A percentile compares a stretch with the other conserved stretches of the same genome.
Evolutionary conservation across 2,797 vertebrate species (phyloP).

Genomic region (Ceyx erithaca): DNA sequence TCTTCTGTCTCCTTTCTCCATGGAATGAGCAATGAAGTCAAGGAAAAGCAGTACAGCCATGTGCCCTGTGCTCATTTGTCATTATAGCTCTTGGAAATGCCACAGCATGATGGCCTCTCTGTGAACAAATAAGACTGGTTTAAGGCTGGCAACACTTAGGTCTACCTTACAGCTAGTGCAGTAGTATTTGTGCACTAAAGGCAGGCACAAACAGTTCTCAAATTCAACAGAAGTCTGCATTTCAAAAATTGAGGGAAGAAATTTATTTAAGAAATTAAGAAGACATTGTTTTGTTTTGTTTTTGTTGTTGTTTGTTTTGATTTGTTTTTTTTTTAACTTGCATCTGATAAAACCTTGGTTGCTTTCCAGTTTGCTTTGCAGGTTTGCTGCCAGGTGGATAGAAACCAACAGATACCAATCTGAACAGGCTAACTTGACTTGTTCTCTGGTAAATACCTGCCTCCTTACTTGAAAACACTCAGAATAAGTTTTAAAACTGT

Average conservation of each 20-base stretch:
- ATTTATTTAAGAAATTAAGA: no score
- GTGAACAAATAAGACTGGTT: not conserved
- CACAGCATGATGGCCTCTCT: not conserved
- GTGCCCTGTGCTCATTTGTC: not conserved
- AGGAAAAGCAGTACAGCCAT: not conserved
- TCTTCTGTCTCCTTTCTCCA: no score
- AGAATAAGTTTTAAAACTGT: conserved; percentile 84
- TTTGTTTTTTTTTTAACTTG: not conserved
- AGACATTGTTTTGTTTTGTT: not conserved
- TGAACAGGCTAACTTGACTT: conserved; percentile 86
- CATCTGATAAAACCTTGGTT: not conserved
- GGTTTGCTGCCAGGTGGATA: conserved; percentile 88
- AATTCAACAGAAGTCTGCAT: not conserved
- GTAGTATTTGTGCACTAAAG: not conserved
- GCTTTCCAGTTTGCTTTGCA: conserved; percentile 57
- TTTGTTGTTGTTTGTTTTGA: no score
- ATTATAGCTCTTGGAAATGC: not conserved
- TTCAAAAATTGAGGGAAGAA: not conserved
- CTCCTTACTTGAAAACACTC: conserved; percentile 85
- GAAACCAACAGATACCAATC: conserved; percentile 84
- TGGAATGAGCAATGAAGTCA: not conserved
- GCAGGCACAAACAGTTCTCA: not conserved
- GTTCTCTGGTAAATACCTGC: conserved; percentile 90
- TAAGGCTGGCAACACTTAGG: not conserved
- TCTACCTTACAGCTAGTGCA: not conserved